These are phyloP conservation scores for Emmelina monodactyla DNA, from an alignment of 2,888 invertebrate genomes.

Conservation along the genomic window DNA sequence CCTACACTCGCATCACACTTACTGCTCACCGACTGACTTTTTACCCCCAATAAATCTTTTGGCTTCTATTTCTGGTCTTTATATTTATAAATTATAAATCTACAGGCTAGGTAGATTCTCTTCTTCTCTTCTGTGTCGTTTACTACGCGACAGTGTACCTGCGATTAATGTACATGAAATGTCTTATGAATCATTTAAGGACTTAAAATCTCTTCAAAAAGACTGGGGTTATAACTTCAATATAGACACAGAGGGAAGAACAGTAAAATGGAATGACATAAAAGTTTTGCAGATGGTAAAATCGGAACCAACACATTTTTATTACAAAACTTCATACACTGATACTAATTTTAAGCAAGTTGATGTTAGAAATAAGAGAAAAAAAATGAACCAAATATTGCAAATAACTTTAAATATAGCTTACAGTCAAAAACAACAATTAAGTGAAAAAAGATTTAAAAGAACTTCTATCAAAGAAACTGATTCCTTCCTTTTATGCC, in stretches of 20 bases:
- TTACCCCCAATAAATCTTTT: no score
- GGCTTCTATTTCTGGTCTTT: no score
- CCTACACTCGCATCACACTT: no score
- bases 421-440: not conserved
- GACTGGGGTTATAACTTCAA: conserved; percentile 18
- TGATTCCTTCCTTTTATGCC: not conserved
- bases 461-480: not conserved
- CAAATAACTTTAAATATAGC: not conserved
- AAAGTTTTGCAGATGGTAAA: conserved; percentile 14
- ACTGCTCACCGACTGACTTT: no score
- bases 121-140: no score
- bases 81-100: no score
- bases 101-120: no score
- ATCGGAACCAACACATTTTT: conserved; percentile 7
- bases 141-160: no score
- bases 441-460: not conserved
- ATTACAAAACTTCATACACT: conserved; percentile 15
- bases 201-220: conserved; percentile 15
- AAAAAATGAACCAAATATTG: conserved; percentile 3
- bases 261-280: conserved; percentile 17
- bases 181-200: conserved; percentile 1
- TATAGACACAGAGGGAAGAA: conserved; percentile 12
- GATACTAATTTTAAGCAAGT: conserved; percentile 13
- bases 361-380: conserved; percentile 3
- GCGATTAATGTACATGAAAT: conserved; percentile 10